Percentiles rank a stretch among this genome's conserved stretches.
Conservation (phyloP, 2,888 invertebrate genomes). For the Xestia rhomboidea region DNA sequence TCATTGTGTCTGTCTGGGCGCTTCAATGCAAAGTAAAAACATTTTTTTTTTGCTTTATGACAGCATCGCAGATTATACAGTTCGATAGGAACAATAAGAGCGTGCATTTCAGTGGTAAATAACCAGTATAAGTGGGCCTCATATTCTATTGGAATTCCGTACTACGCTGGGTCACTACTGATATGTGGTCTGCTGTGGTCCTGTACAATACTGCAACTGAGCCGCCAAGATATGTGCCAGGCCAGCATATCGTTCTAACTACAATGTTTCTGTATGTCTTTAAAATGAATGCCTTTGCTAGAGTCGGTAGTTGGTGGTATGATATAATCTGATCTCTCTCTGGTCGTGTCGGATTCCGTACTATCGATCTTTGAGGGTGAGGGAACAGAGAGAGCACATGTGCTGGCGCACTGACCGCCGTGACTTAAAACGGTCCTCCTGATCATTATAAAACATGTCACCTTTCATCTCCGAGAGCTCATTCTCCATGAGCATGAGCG, state of each 20-base stretch:
- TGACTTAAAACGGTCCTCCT: too few species aligned
- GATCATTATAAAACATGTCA: slow-evolving; percentile 36
- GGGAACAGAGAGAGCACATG: too few species aligned
- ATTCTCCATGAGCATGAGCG: slow-evolving; percentile 93
- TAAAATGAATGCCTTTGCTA: too few species aligned
- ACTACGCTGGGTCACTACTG: too few species aligned
- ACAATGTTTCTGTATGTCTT: too few species aligned
- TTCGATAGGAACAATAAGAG: neutral
- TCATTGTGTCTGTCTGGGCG: neutral
- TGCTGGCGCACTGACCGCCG: too few species aligned
- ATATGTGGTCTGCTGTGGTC: too few species aligned
- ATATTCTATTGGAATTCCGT: neutral
- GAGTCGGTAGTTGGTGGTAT: neutral
- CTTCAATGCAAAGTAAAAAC: neutral
- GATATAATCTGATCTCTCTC: neutral
- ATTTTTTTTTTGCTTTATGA: neutral
- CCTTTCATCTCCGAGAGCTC: slow-evolving; percentile 88
- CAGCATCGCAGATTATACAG: neutral
- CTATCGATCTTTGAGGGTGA: neutral
- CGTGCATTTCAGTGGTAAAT: neutral
- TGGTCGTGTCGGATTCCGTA: neutral
- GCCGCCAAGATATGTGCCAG: neutral
- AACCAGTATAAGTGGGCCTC: neutral
- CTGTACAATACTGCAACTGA: neutral
- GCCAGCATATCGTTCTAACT: too few species aligned